phyloP scores from a whole-genome alignment of 2,888 invertebrate species.

The Melieria picta region DNA sequence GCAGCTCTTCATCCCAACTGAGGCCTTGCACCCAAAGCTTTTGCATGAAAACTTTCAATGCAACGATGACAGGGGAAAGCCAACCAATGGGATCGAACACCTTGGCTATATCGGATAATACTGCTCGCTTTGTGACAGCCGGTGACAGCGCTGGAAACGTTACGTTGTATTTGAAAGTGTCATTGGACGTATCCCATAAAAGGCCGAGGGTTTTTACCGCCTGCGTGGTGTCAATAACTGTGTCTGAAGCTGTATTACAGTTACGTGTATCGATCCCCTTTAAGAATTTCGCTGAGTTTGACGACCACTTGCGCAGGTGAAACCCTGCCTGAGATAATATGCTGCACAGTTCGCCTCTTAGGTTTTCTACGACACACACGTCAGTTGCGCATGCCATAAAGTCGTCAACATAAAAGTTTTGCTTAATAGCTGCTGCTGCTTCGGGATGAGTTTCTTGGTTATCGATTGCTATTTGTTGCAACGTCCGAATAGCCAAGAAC shows the following conservation, averaged over 20 bases:
- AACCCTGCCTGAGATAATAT: slow-evolving; percentile 1
- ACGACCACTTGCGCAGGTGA: slow-evolving; percentile 23
- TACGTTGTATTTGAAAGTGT: slow-evolving; percentile 24
- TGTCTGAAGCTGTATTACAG: neutral
- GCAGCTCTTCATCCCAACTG: slow-evolving; percentile 26
- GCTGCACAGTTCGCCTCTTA: neutral
- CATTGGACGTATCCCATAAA: slow-evolving; percentile 12
- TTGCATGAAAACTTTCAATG: slow-evolving; percentile 29
- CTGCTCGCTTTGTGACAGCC: slow-evolving; percentile 2
- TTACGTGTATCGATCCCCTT: slow-evolving; percentile 3
- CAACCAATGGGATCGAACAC: slow-evolving; percentile 29
- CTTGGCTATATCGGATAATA: slow-evolving; percentile 22
- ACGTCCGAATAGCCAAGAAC: neutral
- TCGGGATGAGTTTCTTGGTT: neutral
- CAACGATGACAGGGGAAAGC: slow-evolving; percentile 22
- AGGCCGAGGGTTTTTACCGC: slow-evolving; percentile 28
- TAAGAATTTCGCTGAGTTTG: slow-evolving; percentile 11
- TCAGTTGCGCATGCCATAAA: slow-evolving; percentile 4
- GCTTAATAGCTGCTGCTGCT: neutral
- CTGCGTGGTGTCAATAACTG: slow-evolving; percentile 14
- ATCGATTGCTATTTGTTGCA: neutral
- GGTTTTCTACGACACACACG: neutral
- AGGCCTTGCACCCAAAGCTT: slow-evolving; percentile 22
- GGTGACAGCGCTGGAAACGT: neutral
- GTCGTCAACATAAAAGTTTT: slow-evolving; percentile 1